Base-by-base conservation (phyloP, 2,113 vertebrate species). In the Hemibates koningsi region DNA sequence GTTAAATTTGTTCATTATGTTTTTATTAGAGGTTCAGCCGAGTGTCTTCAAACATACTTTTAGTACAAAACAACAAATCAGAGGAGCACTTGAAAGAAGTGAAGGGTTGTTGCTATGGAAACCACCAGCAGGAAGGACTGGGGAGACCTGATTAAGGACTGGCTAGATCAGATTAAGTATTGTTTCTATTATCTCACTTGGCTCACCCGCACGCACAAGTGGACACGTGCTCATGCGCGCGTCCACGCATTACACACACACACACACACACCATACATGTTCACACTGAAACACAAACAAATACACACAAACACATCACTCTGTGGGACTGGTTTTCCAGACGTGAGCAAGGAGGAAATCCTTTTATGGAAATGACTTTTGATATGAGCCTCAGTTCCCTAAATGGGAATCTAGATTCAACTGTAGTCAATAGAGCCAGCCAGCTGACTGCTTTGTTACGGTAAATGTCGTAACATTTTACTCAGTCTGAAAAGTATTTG, bases 101-200 rank as follows among this genome's bases (percentile, higher is more conserved):
- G 21, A 43, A 34, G 43, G 84, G 78, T 86, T 91, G 92, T 89
- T 90, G 66, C 89, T 63, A 86, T 41, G 90, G 95, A 95, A 94
- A 71, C 50, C 61, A 83, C 88, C 19, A 85, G 80, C 61, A 82
- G 88, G 85, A 90, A 92, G 85, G 66, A 81, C 93, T 93, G 94
- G 68, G 76, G 68, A 63, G 56, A 43, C 32, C 89, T 93, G 94
- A 94, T 96, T 94, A 93, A 93, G 87, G 59, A 89, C 85, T 91
- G 90, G 85, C 79, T 89, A 81, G 84, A 94, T 91, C 86, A 92
- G 91, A 94, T 91, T 86, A 93, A 85, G 53, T 73, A 38, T 82
- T 85, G 59, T 78, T 66, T 57, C 73, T 12, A 24, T 17, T 45
- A 43, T 83, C 48, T 85, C 84, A 34, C 34, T 81, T 63, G 32